Percentiles rank a stretch among this genome's conserved stretches.
These are phyloP conservation scores for Eumacrocentrus americanus DNA, from an alignment of 2,888 invertebrate species.

Conservation along the genomic window DNA sequence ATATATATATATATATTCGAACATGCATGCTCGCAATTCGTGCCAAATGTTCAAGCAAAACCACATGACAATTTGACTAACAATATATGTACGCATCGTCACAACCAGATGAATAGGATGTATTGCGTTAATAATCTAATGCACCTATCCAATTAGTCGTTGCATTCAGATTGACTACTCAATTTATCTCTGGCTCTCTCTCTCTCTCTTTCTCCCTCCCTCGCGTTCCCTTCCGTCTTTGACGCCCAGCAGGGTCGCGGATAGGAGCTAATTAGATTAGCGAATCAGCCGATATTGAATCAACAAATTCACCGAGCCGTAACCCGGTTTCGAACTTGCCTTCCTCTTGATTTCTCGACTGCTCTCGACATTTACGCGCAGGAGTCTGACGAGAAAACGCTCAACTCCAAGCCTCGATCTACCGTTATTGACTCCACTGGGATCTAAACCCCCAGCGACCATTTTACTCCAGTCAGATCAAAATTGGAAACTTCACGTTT, in stretches of 20 bases:
- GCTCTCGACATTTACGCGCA: conserved; percentile 11
- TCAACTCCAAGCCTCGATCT: too few relatives aligned
- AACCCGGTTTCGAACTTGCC: conserved; percentile 18
- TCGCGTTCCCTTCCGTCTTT: conserved; percentile 9
- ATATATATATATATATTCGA: neutral
- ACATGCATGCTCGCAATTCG: neutral
- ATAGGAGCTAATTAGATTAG: conserved; percentile 35
- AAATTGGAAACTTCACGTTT: too few relatives aligned
- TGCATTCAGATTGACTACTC: conserved; percentile 18
- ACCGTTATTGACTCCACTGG: too few relatives aligned
- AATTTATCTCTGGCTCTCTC: conserved; percentile 5
- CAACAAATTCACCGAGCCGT: conserved; percentile 36
- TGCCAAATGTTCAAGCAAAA: neutral
- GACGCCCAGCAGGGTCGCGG: conserved; percentile 14
- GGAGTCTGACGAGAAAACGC: neutral
- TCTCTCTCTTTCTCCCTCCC: neutral
- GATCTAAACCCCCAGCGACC: too few relatives aligned
- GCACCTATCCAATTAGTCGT: conserved; percentile 18
- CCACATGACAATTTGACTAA: too few relatives aligned
- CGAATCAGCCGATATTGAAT: conserved; percentile 39
- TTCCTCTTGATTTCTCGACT: neutral
- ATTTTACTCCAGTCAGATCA: too few relatives aligned
- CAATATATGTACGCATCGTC: too few relatives aligned
- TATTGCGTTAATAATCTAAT: conserved; percentile 19
- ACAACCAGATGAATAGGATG: neutral